Evolutionary conservation across 2,888 invertebrate species (phyloP).

Genomic region (Polymixis lichenea): DNA sequence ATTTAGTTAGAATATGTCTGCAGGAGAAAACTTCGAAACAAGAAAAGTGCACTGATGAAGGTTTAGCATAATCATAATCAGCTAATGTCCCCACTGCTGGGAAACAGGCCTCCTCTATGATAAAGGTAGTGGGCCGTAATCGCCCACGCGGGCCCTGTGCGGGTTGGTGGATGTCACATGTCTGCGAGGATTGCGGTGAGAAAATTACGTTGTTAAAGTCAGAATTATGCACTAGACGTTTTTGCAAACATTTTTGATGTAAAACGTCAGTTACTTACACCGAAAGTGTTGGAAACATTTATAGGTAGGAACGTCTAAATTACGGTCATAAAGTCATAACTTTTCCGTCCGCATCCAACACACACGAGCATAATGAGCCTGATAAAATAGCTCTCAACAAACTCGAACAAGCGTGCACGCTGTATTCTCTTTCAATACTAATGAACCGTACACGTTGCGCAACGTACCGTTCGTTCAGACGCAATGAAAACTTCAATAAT

Average conservation of each 20-base stretch:
- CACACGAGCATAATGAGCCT: slow-evolving; percentile 55
- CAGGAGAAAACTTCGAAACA: not conserved
- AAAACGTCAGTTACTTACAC: slow-evolving; percentile 11
- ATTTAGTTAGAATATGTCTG: not conserved
- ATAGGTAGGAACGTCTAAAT: slow-evolving; percentile 30
- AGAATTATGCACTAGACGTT: not conserved
- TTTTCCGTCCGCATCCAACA: slow-evolving; percentile 50
- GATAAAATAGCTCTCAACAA: slow-evolving; percentile 63
- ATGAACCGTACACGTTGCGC: slow-evolving; percentile 62
- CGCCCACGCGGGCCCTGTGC: too few relatives aligned
- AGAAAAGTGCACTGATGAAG: not conserved
- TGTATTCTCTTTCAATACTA: slow-evolving; percentile 64
- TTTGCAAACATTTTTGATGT: slow-evolving; percentile 1
- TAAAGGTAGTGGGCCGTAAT: too few relatives aligned
- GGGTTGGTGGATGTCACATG: too few relatives aligned
- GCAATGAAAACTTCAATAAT: slow-evolving; percentile 61
- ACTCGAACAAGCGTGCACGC: slow-evolving; percentile 42
- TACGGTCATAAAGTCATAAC: slow-evolving; percentile 55
- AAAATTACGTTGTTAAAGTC: too few relatives aligned
- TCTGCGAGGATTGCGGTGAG: too few relatives aligned
- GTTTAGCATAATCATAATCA: too few relatives aligned
- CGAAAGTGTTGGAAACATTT: slow-evolving; percentile 9
- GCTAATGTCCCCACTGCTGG: too few relatives aligned
- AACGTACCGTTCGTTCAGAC: slow-evolving; percentile 49
- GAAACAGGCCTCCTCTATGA: too few relatives aligned